Evolutionary conservation across 1,140 invertebrate genomes (phyloP).

Genomic region (Drosophila trapezifrons): DNA sequence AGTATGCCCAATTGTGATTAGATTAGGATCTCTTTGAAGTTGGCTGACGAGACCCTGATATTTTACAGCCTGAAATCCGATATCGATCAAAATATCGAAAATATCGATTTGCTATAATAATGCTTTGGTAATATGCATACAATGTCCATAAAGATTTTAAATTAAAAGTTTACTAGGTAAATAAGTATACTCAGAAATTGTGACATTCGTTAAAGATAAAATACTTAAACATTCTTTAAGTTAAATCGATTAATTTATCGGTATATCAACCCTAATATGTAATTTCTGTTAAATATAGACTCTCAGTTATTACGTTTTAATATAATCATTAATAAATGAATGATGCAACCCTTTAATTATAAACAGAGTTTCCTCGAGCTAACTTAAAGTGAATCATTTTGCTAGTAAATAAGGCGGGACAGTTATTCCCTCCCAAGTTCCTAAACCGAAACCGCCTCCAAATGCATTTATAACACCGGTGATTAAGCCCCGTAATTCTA

Average conservation of each 20-base stretch:
- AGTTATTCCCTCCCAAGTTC: not conserved
- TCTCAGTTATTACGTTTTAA: too few relatives aligned
- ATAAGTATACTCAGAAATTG: too few relatives aligned
- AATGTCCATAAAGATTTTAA: too few relatives aligned
- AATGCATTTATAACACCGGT: not conserved
- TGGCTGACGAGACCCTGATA: not conserved
- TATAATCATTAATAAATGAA: not conserved
- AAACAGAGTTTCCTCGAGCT: too few relatives aligned
- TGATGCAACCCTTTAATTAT: not conserved
- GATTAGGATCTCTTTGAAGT: constrained; percentile 28
- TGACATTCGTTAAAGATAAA: too few relatives aligned
- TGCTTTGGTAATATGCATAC: too few relatives aligned
- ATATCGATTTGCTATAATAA: too few relatives aligned
- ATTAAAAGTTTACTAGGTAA: too few relatives aligned
- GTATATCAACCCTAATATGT: too few relatives aligned
- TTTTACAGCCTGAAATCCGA: not conserved
- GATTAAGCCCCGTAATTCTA: constrained; percentile 15
- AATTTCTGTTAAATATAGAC: too few relatives aligned
- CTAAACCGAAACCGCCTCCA: not conserved
- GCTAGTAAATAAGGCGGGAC: not conserved
- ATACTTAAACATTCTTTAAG: too few relatives aligned
- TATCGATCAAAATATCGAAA: not conserved
- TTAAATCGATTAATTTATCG: too few relatives aligned
- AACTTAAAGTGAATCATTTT: not conserved
- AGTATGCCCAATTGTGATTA: constrained; percentile 24